Evolutionary conservation across 2,797 vertebrate species (phyloP), one percentile per base, ranked within the genome.

Genomic region (Acipenser ruthenus): DNA sequence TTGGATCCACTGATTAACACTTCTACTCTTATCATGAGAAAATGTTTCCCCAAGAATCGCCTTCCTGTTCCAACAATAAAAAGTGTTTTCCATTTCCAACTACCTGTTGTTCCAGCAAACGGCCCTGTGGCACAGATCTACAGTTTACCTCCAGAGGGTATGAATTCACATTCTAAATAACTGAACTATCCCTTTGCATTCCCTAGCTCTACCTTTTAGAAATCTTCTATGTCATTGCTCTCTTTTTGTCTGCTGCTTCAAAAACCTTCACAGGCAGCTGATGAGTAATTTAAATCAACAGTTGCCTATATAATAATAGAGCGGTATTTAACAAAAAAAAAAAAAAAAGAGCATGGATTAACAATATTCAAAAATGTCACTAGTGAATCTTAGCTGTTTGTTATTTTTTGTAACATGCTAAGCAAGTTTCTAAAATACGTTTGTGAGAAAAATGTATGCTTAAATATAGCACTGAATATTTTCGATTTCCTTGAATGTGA

Each of bases 41-140:
- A 98, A 83, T 99, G 97, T 84, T 99, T 97, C 81, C 97, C 97
- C 58, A 99, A 99, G 88, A 99, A 99, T 78, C 96, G 95, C 67
- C 86, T 99, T 78, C 96, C 96, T 64, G 82, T 99, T 69, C 92
- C 93, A 73, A 99, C 94, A 15, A 96, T 99, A 82, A 97, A 95
- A 83, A 95, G 95, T 56, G 85, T 90, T 75, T 96, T 95, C 79
- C 88, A 88, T 67, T 93, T 93, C 80, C 88, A 92, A 73, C 83
- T 99, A 64, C 92, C 93, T 37, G 75, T 95, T 63, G 83, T 95
- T 50, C 93, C 94, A 68, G 80, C 86, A 64, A 87, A 76, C 66
- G 95, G 95, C 60, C 92, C 95, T n/a, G 95, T 95, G 73, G 94
- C 92, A 64, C 94, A 94, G 70, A 80, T 97, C 13, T 97, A 95